Conservation (phyloP, 37 sponge, comb jelly and placozoan genomes). For the Sycon ciliatum region DNA sequence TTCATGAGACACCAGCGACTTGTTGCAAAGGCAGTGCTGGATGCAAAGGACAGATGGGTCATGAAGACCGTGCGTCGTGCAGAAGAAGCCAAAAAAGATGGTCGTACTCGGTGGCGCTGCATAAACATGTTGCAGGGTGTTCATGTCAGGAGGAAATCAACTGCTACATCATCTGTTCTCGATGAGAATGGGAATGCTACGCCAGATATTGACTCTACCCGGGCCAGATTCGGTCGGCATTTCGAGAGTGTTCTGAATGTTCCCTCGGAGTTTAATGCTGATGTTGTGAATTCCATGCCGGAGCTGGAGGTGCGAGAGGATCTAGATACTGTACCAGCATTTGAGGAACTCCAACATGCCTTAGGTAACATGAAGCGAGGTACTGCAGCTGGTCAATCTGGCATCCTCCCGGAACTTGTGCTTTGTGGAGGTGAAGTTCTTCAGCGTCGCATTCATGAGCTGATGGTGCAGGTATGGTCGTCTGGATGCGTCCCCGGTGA, state of each 20-base stretch:
- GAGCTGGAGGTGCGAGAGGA: neutral
- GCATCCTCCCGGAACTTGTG: neutral
- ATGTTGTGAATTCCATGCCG: neutral
- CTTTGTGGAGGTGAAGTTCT: neutral
- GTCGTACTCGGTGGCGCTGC: neutral
- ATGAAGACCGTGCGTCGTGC: neutral
- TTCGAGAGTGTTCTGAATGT: neutral
- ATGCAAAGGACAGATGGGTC: conserved; percentile 3
- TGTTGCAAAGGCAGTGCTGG: conserved; percentile 2
- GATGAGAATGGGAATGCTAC: too few relatives aligned
- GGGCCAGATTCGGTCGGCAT: neutral
- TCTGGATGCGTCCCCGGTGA: neutral
- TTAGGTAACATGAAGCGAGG: neutral
- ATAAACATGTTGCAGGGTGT: too few relatives aligned
- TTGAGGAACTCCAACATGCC: neutral
- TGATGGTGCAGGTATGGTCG: neutral
- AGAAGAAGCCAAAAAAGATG: conserved; percentile 12
- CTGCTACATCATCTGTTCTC: too few relatives aligned
- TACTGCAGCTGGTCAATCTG: neutral
- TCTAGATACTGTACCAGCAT: neutral
- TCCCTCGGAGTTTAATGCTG: neutral
- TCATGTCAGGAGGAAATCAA: too few relatives aligned
- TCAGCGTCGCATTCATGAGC: neutral
- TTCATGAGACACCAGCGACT: neutral
- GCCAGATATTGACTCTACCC: too few relatives aligned